Evolutionary conservation across 2,113 vertebrate species (phyloP).

Genomic region (Elanus axillaris): DNA sequence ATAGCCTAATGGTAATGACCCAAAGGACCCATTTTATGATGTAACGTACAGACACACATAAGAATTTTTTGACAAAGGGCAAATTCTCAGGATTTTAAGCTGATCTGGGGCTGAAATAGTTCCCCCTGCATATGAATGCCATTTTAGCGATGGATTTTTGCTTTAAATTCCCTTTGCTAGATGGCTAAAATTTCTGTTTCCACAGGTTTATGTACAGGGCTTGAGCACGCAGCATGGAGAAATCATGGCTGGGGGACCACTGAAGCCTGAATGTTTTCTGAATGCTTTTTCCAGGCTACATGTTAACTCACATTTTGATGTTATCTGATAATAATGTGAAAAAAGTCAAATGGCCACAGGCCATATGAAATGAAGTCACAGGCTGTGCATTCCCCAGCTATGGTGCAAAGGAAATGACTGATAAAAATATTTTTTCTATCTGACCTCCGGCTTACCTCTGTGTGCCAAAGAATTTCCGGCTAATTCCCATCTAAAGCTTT

Average conservation of each 20-base stretch:
- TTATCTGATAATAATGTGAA: constrained; percentile 9
- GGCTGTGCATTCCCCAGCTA: constrained; percentile 37
- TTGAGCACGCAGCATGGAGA: background rate
- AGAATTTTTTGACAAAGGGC: background rate
- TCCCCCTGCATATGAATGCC: background rate
- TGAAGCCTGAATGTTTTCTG: background rate
- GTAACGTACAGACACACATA: background rate
- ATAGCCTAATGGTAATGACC: background rate
- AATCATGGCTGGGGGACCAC: background rate
- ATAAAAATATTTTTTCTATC: constrained; percentile 46
- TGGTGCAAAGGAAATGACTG: constrained; percentile 52
- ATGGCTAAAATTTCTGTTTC: background rate
- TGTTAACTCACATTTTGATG: constrained; percentile 32
- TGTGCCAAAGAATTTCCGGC: constrained; percentile 40
- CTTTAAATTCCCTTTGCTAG: background rate
- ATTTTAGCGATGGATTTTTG: background rate
- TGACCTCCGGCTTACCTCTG: constrained; percentile 48
- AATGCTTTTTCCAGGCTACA: constrained; percentile 10
- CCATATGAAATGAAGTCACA: background rate
- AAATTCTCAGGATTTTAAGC: background rate
- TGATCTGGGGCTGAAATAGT: background rate
- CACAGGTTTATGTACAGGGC: background rate
- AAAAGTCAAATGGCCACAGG: background rate
- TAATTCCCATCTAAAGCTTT: constrained; percentile 12
- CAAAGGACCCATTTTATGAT: background rate